A percentile compares a stretch with the other conserved stretches of the same genome.
Evolutionary conservation across 2,113 vertebrate species (phyloP).

Genomic region (Harpagus bidentatus): DNA sequence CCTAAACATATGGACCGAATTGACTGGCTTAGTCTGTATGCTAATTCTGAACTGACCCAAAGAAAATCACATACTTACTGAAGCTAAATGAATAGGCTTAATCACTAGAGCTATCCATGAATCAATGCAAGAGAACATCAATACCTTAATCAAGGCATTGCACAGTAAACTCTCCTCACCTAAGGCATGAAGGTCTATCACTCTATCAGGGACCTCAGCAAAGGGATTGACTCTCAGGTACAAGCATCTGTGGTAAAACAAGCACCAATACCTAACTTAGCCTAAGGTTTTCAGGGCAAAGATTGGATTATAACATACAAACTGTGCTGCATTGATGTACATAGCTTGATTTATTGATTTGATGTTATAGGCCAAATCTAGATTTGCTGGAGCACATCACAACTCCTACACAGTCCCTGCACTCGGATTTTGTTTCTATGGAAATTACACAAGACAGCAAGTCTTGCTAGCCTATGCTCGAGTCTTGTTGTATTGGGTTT

Average conservation of each 20-base stretch:
- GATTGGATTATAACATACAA: not conserved
- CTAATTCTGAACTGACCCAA: not conserved
- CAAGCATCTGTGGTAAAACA: not conserved
- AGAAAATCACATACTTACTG: not conserved
- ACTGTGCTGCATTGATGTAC: not conserved
- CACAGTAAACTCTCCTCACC: not conserved
- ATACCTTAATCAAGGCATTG: not conserved
- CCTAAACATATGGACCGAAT: not conserved
- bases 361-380: not conserved
- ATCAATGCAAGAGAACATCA: not conserved
- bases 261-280: not conserved
- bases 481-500: not conserved
- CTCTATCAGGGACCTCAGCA: not conserved
- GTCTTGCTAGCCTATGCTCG: not conserved
- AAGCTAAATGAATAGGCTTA: not conserved
- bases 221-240: not conserved
- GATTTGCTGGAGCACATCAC: not conserved
- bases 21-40: not conserved
- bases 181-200: not conserved
- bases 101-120: not conserved
- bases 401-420: not conserved
- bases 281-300: not conserved
- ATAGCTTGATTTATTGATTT: not conserved
- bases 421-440: not conserved
- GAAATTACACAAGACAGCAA: not conserved